phyloP scores from a whole-genome alignment of 1,140 invertebrate genomes.

The Philopotamus ludificatus region DNA sequence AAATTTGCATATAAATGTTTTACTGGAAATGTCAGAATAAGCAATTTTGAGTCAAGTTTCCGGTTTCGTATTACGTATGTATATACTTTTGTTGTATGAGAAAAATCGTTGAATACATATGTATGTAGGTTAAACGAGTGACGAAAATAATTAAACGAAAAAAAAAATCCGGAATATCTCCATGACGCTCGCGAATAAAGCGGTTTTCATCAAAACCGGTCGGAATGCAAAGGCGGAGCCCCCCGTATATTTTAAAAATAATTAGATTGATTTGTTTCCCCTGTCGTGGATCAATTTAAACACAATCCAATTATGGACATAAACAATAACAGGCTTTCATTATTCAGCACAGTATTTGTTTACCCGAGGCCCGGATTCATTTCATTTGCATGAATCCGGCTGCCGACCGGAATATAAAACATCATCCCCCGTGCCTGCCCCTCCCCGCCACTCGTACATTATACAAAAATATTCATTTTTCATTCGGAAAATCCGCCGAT shows the following conservation, averaged over 20 bases:
- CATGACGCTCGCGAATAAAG: too few species aligned
- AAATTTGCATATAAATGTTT: too few species aligned
- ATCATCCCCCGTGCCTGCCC: background rate
- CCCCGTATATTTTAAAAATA: conserved; percentile 2
- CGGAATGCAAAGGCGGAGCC: too few species aligned
- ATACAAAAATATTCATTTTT: conserved; percentile 21
- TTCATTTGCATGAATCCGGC: conserved; percentile 27
- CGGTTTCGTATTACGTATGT: too few species aligned
- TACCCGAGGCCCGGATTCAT: conserved; percentile 16
- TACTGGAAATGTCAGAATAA: too few species aligned
- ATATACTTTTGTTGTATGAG: too few species aligned
- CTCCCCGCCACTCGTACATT: background rate
- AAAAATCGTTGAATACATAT: too few species aligned
- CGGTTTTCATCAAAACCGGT: too few species aligned
- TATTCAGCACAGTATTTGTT: conserved; percentile 31
- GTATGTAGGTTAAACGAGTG: too few species aligned
- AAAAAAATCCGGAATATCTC: too few species aligned
- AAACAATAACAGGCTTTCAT: conserved; percentile 30
- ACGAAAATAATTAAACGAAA: too few species aligned
- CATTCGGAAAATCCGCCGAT: conserved; percentile 2
- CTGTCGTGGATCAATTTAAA: conserved; percentile 9
- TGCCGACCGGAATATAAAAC: conserved; percentile 8
- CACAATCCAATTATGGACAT: conserved; percentile 30
- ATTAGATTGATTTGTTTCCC: conserved; percentile 21
- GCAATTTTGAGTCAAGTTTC: too few species aligned